Evolutionary conservation across 2,888 invertebrate species (phyloP), one percentile per base, ranked within the genome.

Genomic region (Mythimna loreyi): DNA sequence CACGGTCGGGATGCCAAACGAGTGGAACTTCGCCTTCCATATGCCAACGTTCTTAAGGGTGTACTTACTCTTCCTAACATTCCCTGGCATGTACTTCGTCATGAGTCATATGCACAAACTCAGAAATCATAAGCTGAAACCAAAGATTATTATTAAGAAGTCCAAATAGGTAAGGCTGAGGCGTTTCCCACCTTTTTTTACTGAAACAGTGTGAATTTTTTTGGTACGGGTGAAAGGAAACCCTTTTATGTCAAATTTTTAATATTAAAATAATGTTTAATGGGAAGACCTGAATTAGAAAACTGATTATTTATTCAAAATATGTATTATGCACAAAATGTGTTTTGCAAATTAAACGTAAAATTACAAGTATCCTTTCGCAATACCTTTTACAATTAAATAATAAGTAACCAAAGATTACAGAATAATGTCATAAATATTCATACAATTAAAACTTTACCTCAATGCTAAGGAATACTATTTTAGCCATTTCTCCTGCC

Each of bases 21-120:
- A 96, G 5, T 97, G 97, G 96, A 99, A 99, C 93, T 97, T 98
- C 81, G 97, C 98, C 0, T 98, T 99, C 92, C 97, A 98, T 89
- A 97, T 98, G 95, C 98, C 99, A 0, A 96, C 97, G 0, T 96
- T 98, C 72, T 93, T 99, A 85, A 96, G 98, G 83, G 82, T 98
- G 1, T 98, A 99, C 91, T 92, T 99, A 19, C 92, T 99, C 43
- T 83, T 98, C 13, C 92, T 98, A 0, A 97, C 98, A 59, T 96
- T 98, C 81, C 98, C 99, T 1, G 97, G 97, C 2, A 96, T 98
- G 87, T 98, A 97, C 87, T 94, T 97, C 21, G 94, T 99, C 71
- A 98, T 99, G 97, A 97, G 96, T 2, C 98, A 98, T 85, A 99
- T 99, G 99, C 97, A 98, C 83, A 97, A 96, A 81, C 96, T 97